phyloP scores from a whole-genome alignment of 64 coral and sea anemone genomes.

The Acropora tenuis region DNA sequence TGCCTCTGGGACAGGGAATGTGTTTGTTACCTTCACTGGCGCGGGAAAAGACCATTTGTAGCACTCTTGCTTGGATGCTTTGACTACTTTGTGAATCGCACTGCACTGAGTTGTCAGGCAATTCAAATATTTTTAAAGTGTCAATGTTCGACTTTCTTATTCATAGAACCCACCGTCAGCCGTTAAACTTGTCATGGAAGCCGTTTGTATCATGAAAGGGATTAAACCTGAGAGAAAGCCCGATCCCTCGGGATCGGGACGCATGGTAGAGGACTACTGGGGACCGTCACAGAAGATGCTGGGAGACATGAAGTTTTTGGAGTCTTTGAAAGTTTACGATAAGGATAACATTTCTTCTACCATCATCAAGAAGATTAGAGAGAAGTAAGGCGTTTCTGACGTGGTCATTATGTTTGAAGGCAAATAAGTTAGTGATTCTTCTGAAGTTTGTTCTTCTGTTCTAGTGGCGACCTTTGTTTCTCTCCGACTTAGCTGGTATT shows the following conservation, averaged over 20 bases:
- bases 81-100: neutral
- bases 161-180: constrained; percentile 91
- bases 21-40: too few species aligned
- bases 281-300: constrained; percentile 97
- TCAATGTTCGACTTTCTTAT: neutral
- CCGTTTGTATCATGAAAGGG: constrained; percentile 96
- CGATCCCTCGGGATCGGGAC: constrained; percentile 96
- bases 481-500: too few species aligned
- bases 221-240: constrained; percentile 96
- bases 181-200: constrained; percentile 97
- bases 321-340: constrained; percentile 95
- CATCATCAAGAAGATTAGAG: constrained; percentile 97
- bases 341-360: constrained; percentile 92
- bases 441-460: too few species aligned
- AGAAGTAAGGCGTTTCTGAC: constrained; percentile 74
- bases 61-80: too few species aligned
- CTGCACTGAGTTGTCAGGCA: neutral
- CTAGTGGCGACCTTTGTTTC: too few species aligned
- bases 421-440: neutral
- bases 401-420: neutral
- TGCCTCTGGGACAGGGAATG: too few species aligned
- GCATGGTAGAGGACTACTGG: constrained; percentile 99
- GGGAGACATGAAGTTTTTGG: constrained; percentile 94
- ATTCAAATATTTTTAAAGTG: too few species aligned
- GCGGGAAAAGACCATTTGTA: too few species aligned